Evolutionary conservation across 2,113 vertebrate species (phyloP), one percentile per base, ranked within the genome.

Genomic region (Damaliscus lunatus): DNA sequence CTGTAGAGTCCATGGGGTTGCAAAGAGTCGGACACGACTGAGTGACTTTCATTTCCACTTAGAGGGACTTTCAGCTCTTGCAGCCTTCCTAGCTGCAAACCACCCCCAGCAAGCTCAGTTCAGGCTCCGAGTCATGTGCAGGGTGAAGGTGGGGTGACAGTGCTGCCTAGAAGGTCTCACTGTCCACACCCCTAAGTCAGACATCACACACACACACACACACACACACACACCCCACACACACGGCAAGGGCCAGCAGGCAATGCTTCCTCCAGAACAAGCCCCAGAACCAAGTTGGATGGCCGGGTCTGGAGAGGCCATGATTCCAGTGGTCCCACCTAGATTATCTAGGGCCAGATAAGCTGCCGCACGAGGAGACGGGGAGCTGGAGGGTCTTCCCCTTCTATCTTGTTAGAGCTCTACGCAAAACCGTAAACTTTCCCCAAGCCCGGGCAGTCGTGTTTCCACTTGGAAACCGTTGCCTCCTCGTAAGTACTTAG

Each of bases 401-500:
- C 90, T 31, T 62, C 77, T 82, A 9, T 33, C 87, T n/a, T n/a
- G n/a, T 82, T 52, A 71, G 53, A 91, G 78, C 94, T 95, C 97
- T 87, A 74, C 89, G 17, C 94, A 94, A 11, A 57, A 55, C 82
- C 36, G 80, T 21, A 23, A 97, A 55, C 91, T 94, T 94, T 57
- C 95, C 91, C 88, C 78, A 40, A 84, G 29, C 88, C 6, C 0
- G 0, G 77, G 93, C 57, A 21, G 23, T 33, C 12, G 16, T 13
- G 31, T 71, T 95, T 0, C 95, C 91, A 52, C 94, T 98, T 60
- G 55, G 71, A 67, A 90, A 50, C 86, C 23, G 15, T 23, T 81
- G n/a, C 74, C 96, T 94, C 97, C 87, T 80, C 78, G 15, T 81
- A 8, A 83, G 84, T 33, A 50, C 64, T 19, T 89, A 94, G 98